Percentiles rank a stretch among this genome's conserved stretches.
Conservation (phyloP, 2,113 vertebrate genomes). For the Camelus dromedarius region DNA sequence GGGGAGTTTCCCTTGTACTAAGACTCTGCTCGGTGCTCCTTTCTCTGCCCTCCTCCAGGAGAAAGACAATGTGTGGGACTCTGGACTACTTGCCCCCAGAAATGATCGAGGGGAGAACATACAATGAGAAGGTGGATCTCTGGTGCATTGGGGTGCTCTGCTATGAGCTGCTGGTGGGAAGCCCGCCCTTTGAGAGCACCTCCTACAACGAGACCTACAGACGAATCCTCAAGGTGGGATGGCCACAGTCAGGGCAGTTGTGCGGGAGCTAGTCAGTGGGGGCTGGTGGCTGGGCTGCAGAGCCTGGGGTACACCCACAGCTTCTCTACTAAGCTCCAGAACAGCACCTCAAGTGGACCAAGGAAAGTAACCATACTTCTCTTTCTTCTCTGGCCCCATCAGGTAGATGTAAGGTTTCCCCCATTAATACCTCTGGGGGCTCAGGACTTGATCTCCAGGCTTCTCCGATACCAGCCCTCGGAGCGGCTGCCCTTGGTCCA, state of each 20-base stretch:
- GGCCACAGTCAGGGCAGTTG: not conserved
- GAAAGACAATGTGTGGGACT: constrained; percentile 94
- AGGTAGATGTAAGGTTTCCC: constrained; percentile 86
- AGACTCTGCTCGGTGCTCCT: not conserved
- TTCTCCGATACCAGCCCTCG: constrained; percentile 89
- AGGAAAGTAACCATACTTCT: not conserved
- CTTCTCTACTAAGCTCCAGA: not conserved
- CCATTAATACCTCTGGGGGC: constrained; percentile 87
- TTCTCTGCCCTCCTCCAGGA: constrained; percentile 80
- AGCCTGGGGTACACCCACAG: not conserved
- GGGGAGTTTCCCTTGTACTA: not conserved
- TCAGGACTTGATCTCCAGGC: constrained; percentile 89
- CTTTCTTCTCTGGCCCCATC: not conserved
- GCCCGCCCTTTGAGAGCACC: constrained; percentile 92
- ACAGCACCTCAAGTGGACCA: too few relatives aligned
- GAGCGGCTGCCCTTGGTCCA: constrained; percentile 88
- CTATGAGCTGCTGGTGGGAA: constrained; percentile 92
- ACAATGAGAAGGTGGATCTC: constrained; percentile 94
- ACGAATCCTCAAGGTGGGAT: constrained; percentile 84
- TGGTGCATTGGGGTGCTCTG: constrained; percentile 95
- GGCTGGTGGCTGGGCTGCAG: not conserved
- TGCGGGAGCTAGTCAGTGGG: fast-evolving
- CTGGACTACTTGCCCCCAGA: constrained; percentile 95
- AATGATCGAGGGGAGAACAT: constrained; percentile 92
- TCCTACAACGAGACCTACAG: constrained; percentile 90